These are phyloP conservation scores for Neoascia interrupta DNA, from an alignment of 2,888 invertebrate species.

Conservation along the genomic window DNA sequence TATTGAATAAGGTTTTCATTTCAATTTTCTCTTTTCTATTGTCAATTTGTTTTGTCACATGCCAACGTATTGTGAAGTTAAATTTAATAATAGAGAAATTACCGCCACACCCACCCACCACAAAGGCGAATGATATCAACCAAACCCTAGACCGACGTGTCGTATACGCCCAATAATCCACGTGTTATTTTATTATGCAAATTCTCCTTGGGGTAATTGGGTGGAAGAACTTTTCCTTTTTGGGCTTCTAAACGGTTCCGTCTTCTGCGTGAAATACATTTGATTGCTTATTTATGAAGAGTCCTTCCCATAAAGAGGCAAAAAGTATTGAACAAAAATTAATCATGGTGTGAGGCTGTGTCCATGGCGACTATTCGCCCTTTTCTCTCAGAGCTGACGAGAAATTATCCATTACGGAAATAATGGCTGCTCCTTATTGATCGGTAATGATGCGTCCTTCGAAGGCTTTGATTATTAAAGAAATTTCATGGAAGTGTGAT, in stretches of 20 bases:
- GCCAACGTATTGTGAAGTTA: no score
- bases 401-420: no score
- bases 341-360: no score
- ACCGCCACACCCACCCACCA: background rate
- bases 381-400: no score
- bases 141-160: slow-evolving; percentile 9
- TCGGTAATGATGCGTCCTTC: background rate
- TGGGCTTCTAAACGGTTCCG: slow-evolving; percentile 2
- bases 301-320: no score
- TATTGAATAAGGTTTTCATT: no score
- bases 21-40: no score
- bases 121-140: background rate
- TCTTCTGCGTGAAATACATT: slow-evolving; percentile 1
- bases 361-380: no score
- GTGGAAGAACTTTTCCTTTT: slow-evolving; percentile 9
- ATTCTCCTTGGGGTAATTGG: slow-evolving; percentile 21
- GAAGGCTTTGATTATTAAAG: background rate
- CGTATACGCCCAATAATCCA: slow-evolving; percentile 14
- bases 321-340: no score
- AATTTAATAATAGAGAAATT: slow-evolving; percentile 15
- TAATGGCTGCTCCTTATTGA: no score
- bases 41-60: no score
- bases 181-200: slow-evolving; percentile 30
- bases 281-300: slow-evolving; percentile 22
- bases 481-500: no score